Conservation (phyloP, 2,888 invertebrate species). For the Camptogramma bilineatum region DNA sequence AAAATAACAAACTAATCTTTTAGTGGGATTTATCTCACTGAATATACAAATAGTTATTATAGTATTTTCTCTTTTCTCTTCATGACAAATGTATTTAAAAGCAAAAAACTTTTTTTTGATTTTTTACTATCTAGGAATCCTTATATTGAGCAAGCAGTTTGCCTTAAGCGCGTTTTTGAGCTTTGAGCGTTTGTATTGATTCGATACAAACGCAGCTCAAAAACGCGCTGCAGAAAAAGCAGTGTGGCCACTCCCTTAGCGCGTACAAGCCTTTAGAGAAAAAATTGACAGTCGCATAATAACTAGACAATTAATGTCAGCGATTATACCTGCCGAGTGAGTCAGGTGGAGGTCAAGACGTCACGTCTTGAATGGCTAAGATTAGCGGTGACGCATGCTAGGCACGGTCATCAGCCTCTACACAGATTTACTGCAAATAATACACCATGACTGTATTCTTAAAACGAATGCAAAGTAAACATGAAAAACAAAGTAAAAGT, state of each 20-base stretch:
- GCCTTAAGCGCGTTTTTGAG: too few relatives aligned
- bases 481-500: neutral
- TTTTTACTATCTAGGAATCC: too few relatives aligned
- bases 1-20: neutral
- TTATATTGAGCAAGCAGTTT: too few relatives aligned
- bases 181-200: too few relatives aligned
- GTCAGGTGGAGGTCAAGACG: conserved; percentile 66
- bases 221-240: too few relatives aligned
- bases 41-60: too few relatives aligned
- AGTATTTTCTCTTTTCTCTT: too few relatives aligned
- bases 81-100: too few relatives aligned
- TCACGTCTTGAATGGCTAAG: conserved; percentile 63
- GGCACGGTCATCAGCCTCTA: conserved; percentile 61
- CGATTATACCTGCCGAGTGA: conserved; percentile 48
- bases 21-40: too few relatives aligned
- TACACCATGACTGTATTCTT: neutral
- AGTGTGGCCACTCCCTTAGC: neutral
- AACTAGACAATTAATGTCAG: conserved; percentile 47
- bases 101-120: too few relatives aligned
- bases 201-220: too few relatives aligned
- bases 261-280: neutral
- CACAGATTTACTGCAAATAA: conserved; percentile 19
- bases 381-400: conserved; percentile 74
- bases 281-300: conserved; percentile 40
- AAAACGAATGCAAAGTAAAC: neutral